Conservation (phyloP, 2,888 invertebrate genomes). For the Branchipolynoe longqiensis region DNA sequence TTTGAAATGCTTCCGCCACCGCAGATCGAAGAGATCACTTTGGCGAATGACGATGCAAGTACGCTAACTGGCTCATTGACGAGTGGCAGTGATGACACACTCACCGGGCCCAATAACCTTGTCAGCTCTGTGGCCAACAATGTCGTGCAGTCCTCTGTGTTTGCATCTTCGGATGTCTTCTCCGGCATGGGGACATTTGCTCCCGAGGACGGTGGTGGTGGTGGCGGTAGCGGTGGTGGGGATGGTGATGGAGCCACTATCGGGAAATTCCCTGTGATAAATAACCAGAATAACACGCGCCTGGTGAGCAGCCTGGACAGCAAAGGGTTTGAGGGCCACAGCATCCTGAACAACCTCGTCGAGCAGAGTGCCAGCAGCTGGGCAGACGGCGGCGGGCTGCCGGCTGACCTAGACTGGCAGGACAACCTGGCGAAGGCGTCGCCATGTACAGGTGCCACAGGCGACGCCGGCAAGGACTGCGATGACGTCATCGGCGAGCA, state of each 20-base stretch:
- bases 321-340: conserved; percentile 45
- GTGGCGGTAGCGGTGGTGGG: too few species aligned
- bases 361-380: conserved; percentile 1
- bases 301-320: conserved; percentile 14
- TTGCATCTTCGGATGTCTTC: conserved; percentile 45
- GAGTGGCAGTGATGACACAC: conserved; percentile 18
- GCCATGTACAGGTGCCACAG: not conserved
- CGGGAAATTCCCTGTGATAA: not conserved
- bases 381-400: not conserved
- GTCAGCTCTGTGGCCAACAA: conserved; percentile 36
- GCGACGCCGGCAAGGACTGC: not conserved
- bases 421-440: conserved; percentile 57
- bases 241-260: not conserved
- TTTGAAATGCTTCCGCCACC: conserved; percentile 77
- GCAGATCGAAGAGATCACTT: conserved; percentile 16
- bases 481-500: not conserved
- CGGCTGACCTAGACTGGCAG: conserved; percentile 61
- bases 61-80: conserved; percentile 18
- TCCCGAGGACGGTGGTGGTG: conserved; percentile 2
- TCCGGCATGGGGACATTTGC: conserved; percentile 59
- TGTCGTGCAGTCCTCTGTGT: not conserved
- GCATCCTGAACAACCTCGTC: conserved; percentile 55
- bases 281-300: conserved; percentile 48
- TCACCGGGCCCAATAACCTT: conserved; percentile 28
- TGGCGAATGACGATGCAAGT: conserved; percentile 35